These are phyloP conservation scores for Falco peregrinus DNA, from an alignment of 2,797 vertebrate species.

Conservation along the genomic window DNA sequence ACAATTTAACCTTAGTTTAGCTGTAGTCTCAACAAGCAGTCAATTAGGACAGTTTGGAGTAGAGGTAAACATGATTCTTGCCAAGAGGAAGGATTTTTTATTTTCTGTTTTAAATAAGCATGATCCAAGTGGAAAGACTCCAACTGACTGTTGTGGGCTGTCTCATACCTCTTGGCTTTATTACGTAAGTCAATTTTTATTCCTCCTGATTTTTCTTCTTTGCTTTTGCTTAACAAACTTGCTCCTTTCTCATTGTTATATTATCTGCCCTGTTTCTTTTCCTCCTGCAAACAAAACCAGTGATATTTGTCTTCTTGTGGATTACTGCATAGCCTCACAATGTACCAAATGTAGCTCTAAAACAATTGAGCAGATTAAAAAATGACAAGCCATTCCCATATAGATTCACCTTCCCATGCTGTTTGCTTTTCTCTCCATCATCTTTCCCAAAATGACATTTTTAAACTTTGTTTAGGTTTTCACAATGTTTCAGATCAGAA, in stretches of 20 bases:
- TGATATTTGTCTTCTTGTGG: background rate
- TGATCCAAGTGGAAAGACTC: background rate
- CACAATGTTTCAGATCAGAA: background rate
- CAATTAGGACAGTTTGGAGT: background rate
- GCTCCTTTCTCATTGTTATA: background rate
- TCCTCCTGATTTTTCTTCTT: background rate
- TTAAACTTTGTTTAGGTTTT: background rate
- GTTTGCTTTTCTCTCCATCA: background rate
- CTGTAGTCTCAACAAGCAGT: background rate
- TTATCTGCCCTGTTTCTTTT: background rate
- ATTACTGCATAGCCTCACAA: background rate
- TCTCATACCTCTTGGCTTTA: background rate
- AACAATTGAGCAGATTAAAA: background rate
- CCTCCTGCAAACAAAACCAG: background rate
- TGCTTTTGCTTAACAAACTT: background rate
- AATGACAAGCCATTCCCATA: background rate
- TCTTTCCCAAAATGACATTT: background rate
- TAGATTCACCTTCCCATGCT: background rate
- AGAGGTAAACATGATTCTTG: background rate
- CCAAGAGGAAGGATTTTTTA: background rate
- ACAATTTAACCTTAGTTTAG: background rate
- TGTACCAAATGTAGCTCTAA: background rate
- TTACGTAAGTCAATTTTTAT: background rate
- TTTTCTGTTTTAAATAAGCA: background rate
- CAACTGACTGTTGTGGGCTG: background rate